These are phyloP conservation scores for Sacculina carcini DNA, from an alignment of 2,888 invertebrate species.

Conservation along the genomic window DNA sequence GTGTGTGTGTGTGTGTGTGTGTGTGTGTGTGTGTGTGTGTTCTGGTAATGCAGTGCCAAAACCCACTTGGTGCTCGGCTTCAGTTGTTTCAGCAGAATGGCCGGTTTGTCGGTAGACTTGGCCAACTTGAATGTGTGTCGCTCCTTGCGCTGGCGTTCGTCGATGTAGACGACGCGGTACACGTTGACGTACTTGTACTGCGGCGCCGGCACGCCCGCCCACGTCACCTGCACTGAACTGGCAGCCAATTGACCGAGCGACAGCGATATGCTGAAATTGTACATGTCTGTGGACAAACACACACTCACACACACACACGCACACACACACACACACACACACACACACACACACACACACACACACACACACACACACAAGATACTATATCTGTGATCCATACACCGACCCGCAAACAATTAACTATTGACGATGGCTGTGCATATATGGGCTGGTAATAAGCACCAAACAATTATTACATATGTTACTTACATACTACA, in stretches of 20 bases:
- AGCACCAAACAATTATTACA: no score
- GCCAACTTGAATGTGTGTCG: constrained; percentile 41
- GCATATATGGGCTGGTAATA: no score
- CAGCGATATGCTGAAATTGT: constrained; percentile 50
- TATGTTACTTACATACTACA: not conserved
- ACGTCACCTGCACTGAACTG: constrained; percentile 45
- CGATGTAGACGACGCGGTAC: constrained; percentile 56
- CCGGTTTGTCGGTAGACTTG: constrained; percentile 39
- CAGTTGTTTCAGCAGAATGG: constrained; percentile 35
- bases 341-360: no score
- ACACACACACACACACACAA: no score
- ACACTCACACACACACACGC: constrained; percentile 5
- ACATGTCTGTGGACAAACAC: constrained; percentile 35
- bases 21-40: no score
- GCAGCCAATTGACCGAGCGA: constrained; percentile 48
- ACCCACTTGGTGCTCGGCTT: constrained; percentile 38
- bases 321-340: no score
- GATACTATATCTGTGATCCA: no score
- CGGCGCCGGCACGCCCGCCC: constrained; percentile 63
- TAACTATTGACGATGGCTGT: no score
- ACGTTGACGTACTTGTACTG: constrained; percentile 72
- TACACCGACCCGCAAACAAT: no score
- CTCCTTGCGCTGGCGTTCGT: constrained; percentile 40
- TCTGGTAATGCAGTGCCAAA: constrained; percentile 4
- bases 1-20: no score